Evolutionary conservation across 2,113 vertebrate species (phyloP).

Genomic region (Oryzias melastigma): DNA sequence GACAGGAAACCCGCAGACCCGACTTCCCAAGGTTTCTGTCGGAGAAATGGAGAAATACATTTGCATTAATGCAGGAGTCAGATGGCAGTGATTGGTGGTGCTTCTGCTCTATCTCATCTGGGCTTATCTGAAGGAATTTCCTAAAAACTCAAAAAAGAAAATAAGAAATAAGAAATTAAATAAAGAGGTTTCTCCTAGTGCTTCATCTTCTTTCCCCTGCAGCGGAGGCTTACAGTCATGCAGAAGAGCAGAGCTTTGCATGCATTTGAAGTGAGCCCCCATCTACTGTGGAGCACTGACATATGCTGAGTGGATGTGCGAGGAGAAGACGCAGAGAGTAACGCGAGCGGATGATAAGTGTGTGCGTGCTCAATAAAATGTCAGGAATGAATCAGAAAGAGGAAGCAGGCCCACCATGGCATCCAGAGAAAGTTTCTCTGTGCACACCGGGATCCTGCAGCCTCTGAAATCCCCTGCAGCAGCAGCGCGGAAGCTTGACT

Average conservation of each 20-base stretch:
- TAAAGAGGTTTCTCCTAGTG: background rate
- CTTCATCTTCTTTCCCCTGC: background rate
- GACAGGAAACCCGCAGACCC: constrained; percentile 94
- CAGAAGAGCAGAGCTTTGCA: constrained; percentile 19
- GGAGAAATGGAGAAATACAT: constrained; percentile 57
- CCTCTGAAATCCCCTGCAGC: constrained; percentile 53
- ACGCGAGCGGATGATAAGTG: background rate
- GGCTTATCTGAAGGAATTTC: too few relatives aligned
- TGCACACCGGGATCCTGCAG: constrained; percentile 51
- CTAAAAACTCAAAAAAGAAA: background rate
- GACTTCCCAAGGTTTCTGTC: constrained; percentile 98
- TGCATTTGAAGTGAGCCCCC: constrained; percentile 24
- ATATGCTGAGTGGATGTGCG: constrained; percentile 17
- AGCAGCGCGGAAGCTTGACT: constrained; percentile 30
- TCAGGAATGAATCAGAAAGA: constrained; percentile 16
- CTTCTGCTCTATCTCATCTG: background rate
- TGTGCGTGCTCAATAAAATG: constrained; percentile 22
- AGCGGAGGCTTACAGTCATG: constrained; percentile 15
- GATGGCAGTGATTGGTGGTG: constrained; percentile 39
- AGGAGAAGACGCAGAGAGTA: constrained; percentile 6
- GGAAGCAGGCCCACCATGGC: constrained; percentile 45
- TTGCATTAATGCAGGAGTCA: constrained; percentile 29
- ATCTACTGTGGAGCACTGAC: constrained; percentile 22
- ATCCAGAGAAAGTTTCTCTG: constrained; percentile 46
- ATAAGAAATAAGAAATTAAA: constrained; percentile 9